Conservation (phyloP, 1,140 invertebrate genomes). For the Drosophila hydei region DNA sequence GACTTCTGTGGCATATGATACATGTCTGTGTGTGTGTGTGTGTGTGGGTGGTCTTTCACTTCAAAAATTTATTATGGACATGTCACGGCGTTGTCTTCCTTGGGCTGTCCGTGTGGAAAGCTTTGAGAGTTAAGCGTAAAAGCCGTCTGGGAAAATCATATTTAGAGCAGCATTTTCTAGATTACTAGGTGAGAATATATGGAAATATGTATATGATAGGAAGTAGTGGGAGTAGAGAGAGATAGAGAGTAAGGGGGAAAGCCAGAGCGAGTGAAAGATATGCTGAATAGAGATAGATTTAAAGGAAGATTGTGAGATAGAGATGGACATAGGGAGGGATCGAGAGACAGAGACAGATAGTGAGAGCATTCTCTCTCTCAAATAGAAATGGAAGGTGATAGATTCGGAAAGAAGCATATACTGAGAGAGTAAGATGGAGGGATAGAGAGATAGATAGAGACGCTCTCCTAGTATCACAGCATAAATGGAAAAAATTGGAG, state of each 20-base stretch:
- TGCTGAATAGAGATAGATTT: background rate
- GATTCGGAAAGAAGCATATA: background rate
- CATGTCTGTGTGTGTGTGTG: background rate
- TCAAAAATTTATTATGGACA: constrained; percentile 31
- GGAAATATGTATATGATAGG: background rate
- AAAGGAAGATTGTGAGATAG: background rate
- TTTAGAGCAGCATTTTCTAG: background rate
- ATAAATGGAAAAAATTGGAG: too few relatives aligned
- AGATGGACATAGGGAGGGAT: background rate
- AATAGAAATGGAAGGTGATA: background rate
- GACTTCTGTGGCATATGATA: constrained; percentile 17
- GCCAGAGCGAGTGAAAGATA: background rate
- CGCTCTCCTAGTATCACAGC: too few relatives aligned
- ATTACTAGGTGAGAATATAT: background rate
- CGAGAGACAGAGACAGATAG: background rate
- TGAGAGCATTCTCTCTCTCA: too few relatives aligned
- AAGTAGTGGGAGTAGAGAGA: background rate
- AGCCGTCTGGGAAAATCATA: background rate
- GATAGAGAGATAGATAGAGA: background rate
- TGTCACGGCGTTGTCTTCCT: constrained; percentile 6
- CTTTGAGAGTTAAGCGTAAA: constrained; percentile 2
- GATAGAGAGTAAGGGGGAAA: background rate
- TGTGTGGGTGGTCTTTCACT: constrained; percentile 36
- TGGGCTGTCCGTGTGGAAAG: constrained; percentile 4
- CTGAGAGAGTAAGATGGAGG: background rate